A percentile compares a stretch with the other conserved stretches of the same genome.
Evolutionary conservation across 2,888 invertebrate genomes (phyloP).

Genomic region (Drosophila sordidula): DNA sequence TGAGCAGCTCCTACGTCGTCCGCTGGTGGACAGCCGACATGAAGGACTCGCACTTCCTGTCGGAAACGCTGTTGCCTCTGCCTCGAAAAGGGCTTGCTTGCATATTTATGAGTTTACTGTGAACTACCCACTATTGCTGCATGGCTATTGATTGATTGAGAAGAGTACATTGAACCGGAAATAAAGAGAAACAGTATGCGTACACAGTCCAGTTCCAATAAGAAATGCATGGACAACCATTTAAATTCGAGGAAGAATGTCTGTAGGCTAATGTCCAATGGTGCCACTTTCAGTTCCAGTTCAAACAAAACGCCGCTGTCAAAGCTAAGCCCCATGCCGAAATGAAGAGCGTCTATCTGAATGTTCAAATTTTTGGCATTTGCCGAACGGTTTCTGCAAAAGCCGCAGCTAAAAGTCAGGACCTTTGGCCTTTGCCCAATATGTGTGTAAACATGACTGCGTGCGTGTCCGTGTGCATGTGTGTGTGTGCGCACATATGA

Average conservation of each 20-base stretch:
- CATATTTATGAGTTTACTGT: constrained; percentile 31
- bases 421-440: constrained; percentile 50
- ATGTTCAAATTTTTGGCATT: constrained; percentile 26
- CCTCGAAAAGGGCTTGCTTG: not conserved
- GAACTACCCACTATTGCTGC: constrained; percentile 3
- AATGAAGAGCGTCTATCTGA: constrained; percentile 1
- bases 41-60: constrained; percentile 4
- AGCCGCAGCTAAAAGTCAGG: constrained; percentile 25
- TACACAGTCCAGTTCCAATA: too few species aligned
- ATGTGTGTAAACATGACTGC: not conserved
- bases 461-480: not conserved
- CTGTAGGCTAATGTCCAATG: not conserved
- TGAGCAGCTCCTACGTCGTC: not conserved
- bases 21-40: constrained; percentile 7
- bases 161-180: not conserved
- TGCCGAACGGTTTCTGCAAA: constrained; percentile 19
- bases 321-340: not conserved
- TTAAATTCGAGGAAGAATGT: not conserved
- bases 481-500: constrained; percentile 33
- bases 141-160: constrained; percentile 29
- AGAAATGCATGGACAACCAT: not conserved
- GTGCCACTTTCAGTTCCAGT: not conserved
- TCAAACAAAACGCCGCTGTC: constrained; percentile 6
- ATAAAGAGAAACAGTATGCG: not conserved
- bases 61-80: not conserved